These are phyloP conservation scores for Drosophila baimaii DNA, from an alignment of 1,140 invertebrate species.

Conservation along the genomic window DNA sequence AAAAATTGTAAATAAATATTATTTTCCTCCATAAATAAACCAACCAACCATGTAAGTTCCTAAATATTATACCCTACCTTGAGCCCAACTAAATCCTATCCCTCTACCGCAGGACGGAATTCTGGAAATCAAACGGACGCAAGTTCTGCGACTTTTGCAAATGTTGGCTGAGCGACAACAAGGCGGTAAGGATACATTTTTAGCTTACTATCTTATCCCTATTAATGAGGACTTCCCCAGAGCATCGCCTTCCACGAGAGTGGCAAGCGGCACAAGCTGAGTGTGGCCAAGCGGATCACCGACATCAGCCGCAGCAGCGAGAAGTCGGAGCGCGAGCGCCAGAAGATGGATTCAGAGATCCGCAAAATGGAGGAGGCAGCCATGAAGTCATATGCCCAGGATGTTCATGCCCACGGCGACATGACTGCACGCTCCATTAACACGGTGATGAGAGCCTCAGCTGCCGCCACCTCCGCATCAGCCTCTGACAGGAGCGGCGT, in stretches of 20 bases:
- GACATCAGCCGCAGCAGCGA: slow-evolving; percentile 93
- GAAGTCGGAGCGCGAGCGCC: slow-evolving; percentile 90
- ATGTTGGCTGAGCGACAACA: slow-evolving; percentile 99
- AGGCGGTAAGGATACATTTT: slow-evolving; percentile 88
- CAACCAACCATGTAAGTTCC: slow-evolving; percentile 42
- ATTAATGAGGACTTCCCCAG: slow-evolving; percentile 84
- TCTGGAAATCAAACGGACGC: slow-evolving; percentile 97
- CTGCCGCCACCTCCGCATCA: slow-evolving; percentile 6
- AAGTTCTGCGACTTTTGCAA: slow-evolving; percentile 99
- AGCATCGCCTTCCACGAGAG: slow-evolving; percentile 98
- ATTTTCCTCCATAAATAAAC: background rate
- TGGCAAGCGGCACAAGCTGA: slow-evolving; percentile 96
- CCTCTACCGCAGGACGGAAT: slow-evolving; percentile 93
- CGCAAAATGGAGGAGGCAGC: slow-evolving; percentile 95
- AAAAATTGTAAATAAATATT: slow-evolving; percentile 6
- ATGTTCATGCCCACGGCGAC: slow-evolving; percentile 86
- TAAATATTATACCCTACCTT: too few species aligned
- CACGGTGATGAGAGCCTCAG: slow-evolving; percentile 57
- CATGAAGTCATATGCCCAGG: slow-evolving; percentile 92
- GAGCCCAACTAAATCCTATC: background rate
- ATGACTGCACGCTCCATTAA: slow-evolving; percentile 87
- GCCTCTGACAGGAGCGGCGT: slow-evolving; percentile 8
- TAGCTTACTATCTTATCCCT: too few species aligned
- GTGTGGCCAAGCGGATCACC: slow-evolving; percentile 94
- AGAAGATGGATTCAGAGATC: slow-evolving; percentile 92